Evolutionary conservation across 2,888 invertebrate species (phyloP).

Genomic region (Drosophila borborema): DNA sequence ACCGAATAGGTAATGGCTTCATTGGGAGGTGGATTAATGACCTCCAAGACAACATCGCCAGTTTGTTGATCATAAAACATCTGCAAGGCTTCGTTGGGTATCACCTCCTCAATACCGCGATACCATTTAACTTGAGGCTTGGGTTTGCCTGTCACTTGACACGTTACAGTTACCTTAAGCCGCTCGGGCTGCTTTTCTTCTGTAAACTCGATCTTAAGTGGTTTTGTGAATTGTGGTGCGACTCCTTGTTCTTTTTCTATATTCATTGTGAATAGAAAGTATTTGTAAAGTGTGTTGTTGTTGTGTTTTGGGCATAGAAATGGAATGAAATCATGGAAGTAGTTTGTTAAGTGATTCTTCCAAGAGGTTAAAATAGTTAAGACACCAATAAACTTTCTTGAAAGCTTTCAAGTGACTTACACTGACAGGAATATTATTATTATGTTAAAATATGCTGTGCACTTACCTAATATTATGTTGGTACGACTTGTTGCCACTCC

Average conservation of each 20-base stretch:
- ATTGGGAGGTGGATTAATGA: conserved; percentile 88
- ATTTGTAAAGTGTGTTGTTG: conserved; percentile 42
- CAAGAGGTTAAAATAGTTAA: conserved; percentile 26
- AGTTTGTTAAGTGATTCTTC: conserved; percentile 23
- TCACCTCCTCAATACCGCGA: conserved; percentile 87
- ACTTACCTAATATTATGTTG: conserved; percentile 90
- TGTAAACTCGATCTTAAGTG: conserved; percentile 88
- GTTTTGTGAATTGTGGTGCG: conserved; percentile 88
- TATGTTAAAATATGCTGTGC: conserved; percentile 3
- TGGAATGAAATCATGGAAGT: conserved; percentile 39
- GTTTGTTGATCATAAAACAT: conserved; percentile 88
- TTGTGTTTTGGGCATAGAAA: conserved; percentile 32
- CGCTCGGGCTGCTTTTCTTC: conserved; percentile 86
- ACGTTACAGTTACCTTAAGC: conserved; percentile 88
- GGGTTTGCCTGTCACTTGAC: conserved; percentile 89
- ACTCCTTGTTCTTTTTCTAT: conserved; percentile 90
- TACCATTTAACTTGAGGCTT: conserved; percentile 91
- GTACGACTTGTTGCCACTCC: conserved; percentile 92
- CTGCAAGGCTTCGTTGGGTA: conserved; percentile 86
- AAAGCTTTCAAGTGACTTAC: conserved; percentile 35
- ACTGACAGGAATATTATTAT: conserved; percentile 1
- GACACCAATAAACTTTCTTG: conserved; percentile 22
- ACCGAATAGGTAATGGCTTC: conserved; percentile 90
- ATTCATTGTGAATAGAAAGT: conserved; percentile 61
- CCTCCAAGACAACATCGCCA: conserved; percentile 88